Evolutionary conservation across 2,113 vertebrate genomes (phyloP).

Genomic region (Hipposideros armiger): DNA sequence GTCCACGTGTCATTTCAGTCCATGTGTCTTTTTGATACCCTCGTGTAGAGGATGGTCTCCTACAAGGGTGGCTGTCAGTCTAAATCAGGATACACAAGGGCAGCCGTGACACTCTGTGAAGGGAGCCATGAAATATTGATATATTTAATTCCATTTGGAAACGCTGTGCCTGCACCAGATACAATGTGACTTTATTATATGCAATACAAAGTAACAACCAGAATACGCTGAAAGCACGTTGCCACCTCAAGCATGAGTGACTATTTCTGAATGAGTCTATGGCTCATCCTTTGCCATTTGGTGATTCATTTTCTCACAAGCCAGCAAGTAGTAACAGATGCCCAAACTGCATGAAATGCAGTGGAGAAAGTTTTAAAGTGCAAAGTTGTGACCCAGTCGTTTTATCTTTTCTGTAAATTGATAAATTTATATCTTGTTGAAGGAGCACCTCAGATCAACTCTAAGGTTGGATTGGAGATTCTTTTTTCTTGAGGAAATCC

Average conservation of each 20-base stretch:
- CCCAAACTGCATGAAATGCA: neutral
- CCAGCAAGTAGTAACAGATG: neutral
- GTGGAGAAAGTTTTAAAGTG: neutral
- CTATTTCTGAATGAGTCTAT: neutral
- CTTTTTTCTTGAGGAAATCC: neutral
- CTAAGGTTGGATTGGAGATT: neutral
- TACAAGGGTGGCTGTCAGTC: neutral
- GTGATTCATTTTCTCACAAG: neutral
- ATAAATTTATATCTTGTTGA: neutral
- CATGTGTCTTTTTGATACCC: neutral
- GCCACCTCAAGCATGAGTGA: fast-evolving
- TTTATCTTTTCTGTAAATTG: neutral
- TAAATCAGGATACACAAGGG: neutral
- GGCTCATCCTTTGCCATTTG: neutral
- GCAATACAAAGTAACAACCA: too few relatives aligned
- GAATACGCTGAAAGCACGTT: neutral
- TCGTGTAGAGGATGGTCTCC: neutral
- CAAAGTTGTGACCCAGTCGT: neutral
- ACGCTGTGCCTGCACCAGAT: fast-evolving
- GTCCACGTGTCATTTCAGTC: neutral
- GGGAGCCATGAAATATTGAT: neutral
- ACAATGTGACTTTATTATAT: neutral
- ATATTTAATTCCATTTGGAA: neutral
- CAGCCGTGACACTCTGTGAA: neutral
- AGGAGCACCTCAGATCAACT: neutral